Base-by-base conservation (phyloP, 2,888 invertebrate genomes). In the Melanargia galathea region DNA sequence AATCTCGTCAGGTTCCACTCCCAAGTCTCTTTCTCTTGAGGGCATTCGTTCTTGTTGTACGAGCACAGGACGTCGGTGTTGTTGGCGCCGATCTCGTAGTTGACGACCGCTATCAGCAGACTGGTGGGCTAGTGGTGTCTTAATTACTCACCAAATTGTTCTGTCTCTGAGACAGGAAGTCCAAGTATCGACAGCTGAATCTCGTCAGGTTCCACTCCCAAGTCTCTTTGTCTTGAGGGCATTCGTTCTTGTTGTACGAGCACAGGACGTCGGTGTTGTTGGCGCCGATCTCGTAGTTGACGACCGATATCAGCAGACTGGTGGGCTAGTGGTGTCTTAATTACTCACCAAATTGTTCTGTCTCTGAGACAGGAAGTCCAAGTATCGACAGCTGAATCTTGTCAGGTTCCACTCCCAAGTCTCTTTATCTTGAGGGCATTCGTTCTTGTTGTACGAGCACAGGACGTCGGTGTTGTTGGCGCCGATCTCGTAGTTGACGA, bases 251-350 rank as follows among this genome's bases (percentile, higher is more conserved):
- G 26, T 92, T 82, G 64, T 92, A 93, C 64, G 84, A 84, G 69
- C 89, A 92, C 26, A 92, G 86, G 8, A 84, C 79, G 30, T 83
- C 73, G 46, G 92, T 85, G 71, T 87, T 86, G 74, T 92, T 90
- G 22, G 87, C 82, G 38, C 79, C 80, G 56, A 95, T 82, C 83
- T 98, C 98, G 71, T 96, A 87, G 87, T 98, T 98, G 26, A 97
- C 94, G 30, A 97, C 93, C 0, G 95, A 97, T 45, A 98, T 81
- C 48, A 93, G 93, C 0, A 98, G 88, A 13, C 95, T 95, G 7
- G 92, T 88, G 0, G 97, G 97, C 79, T 97, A 96, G 78, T 96
- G 95, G n/a, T n/a, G n/a, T n/a, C n/a, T n/a, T n/a, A n/a, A n/a
- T 35, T 10, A 92, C 93, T 93, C 80, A 96, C 94, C 87, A 96